These are phyloP conservation scores for Erythrolamprus reginae DNA, from an alignment of 2,113 vertebrate species.

Conservation along the genomic window DNA sequence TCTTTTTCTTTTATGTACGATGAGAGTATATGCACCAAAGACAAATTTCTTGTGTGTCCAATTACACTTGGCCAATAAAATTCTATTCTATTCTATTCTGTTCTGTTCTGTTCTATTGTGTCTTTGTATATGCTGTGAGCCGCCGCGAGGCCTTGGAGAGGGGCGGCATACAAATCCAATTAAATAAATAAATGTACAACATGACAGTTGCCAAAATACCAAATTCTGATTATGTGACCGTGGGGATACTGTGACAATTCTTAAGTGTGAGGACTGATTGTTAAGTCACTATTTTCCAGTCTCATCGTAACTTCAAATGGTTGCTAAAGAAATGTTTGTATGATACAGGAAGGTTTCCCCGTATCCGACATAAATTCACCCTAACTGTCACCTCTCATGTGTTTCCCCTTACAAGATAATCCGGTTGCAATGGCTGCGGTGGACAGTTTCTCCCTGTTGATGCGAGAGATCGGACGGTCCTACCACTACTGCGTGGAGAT, in stretches of 20 bases:
- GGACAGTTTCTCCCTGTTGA: conserved; percentile 88
- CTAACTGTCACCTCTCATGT: not conserved
- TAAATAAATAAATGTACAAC: too few species aligned
- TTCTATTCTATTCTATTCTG: too few species aligned
- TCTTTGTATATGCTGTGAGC: too few species aligned
- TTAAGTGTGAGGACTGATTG: not conserved
- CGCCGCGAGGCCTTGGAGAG: too few species aligned
- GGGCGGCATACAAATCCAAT: too few species aligned
- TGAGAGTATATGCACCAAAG: too few species aligned
- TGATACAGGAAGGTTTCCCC: not conserved
- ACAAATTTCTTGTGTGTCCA: too few species aligned
- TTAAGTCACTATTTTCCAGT: not conserved
- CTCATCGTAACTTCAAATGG: not conserved
- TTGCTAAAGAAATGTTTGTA: not conserved
- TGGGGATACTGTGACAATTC: not conserved
- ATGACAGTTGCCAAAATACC: not conserved
- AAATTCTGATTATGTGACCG: not conserved
- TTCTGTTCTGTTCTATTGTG: too few species aligned
- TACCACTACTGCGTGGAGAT: conserved; percentile 83
- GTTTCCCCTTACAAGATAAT: conserved; percentile 35
- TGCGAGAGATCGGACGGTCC: conserved; percentile 82
- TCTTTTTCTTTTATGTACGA: too few species aligned
- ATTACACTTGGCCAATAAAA: too few species aligned
- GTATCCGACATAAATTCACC: not conserved
- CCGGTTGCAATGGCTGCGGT: conserved; percentile 83